phyloP scores from a whole-genome alignment of 2,113 vertebrate species.

The Cygnus buccinator region DNA sequence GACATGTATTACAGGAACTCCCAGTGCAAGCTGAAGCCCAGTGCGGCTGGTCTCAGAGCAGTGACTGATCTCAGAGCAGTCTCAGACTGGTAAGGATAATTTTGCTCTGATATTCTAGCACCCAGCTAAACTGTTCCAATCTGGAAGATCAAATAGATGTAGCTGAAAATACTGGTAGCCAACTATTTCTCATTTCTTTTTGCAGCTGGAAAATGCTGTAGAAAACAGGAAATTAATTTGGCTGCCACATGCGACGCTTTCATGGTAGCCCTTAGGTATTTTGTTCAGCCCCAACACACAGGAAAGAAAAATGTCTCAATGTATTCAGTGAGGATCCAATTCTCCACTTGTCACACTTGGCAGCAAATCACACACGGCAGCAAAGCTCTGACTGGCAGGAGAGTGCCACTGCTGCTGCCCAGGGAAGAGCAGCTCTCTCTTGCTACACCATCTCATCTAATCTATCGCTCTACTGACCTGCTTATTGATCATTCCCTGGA shows the following conservation, averaged over 20 bases:
- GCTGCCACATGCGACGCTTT: not conserved
- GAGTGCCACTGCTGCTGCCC: not conserved
- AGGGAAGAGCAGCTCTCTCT: not conserved
- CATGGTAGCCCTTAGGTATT: not conserved
- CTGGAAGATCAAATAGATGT: not conserved
- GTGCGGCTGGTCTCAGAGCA: not conserved
- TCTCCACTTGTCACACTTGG: not conserved
- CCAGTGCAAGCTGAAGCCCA: not conserved
- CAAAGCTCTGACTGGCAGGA: not conserved
- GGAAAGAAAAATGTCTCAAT: not conserved
- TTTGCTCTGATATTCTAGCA: not conserved
- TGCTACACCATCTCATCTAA: not conserved
- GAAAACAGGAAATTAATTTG: slow-evolving; percentile 15
- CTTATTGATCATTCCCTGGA: not conserved
- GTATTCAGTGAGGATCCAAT: not conserved
- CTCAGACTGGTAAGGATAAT: not conserved
- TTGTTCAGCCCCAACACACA: slow-evolving; percentile 7
- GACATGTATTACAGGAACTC: not conserved
- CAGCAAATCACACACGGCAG: not conserved
- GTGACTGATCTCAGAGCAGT: not conserved
- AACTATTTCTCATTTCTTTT: slow-evolving; percentile 18
- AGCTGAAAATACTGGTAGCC: not conserved
- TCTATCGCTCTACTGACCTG: not conserved
- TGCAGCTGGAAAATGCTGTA: not conserved
- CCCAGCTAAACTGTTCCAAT: not conserved